Conservation (phyloP, 1,140 invertebrate genomes). For the Apis laboriosa region DNA sequence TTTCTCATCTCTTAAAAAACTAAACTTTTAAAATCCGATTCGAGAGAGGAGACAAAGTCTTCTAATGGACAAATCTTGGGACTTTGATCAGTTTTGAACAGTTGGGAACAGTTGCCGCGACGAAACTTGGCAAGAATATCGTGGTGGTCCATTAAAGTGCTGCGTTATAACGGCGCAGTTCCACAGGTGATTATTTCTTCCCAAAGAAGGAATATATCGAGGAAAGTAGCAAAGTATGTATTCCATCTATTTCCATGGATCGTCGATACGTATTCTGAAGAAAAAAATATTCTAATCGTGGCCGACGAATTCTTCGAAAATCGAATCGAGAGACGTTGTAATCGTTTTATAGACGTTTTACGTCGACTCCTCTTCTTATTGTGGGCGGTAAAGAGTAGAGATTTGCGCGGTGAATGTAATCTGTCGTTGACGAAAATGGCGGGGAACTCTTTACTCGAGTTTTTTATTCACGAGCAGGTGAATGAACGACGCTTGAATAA, state of each 20-base stretch:
- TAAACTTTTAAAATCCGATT: slow-evolving; percentile 26
- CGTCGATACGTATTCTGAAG: not conserved
- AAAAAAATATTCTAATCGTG: no score
- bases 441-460: slow-evolving; percentile 24
- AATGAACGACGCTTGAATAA: slow-evolving; percentile 29
- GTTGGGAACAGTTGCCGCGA: not conserved
- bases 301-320: no score
- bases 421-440: slow-evolving; percentile 21
- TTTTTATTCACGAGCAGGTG: slow-evolving; percentile 33
- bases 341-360: not conserved
- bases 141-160: not conserved
- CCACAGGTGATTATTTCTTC: not conserved
- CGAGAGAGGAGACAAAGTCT: not conserved
- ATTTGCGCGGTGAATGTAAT: slow-evolving; percentile 23
- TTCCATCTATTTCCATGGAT: no score
- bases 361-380: not conserved
- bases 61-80: slow-evolving; percentile 7
- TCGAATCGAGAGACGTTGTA: not conserved
- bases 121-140: slow-evolving; percentile 21
- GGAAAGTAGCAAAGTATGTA: not conserved
- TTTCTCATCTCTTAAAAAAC: not conserved
- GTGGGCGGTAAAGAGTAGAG: not conserved
- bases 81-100: slow-evolving; percentile 21
- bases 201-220: not conserved
- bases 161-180: not conserved